A percentile compares a stretch with the other conserved stretches of the same genome.
Evolutionary conservation across 2,797 vertebrate genomes (phyloP).

Genomic region (Artibeus lituratus): DNA sequence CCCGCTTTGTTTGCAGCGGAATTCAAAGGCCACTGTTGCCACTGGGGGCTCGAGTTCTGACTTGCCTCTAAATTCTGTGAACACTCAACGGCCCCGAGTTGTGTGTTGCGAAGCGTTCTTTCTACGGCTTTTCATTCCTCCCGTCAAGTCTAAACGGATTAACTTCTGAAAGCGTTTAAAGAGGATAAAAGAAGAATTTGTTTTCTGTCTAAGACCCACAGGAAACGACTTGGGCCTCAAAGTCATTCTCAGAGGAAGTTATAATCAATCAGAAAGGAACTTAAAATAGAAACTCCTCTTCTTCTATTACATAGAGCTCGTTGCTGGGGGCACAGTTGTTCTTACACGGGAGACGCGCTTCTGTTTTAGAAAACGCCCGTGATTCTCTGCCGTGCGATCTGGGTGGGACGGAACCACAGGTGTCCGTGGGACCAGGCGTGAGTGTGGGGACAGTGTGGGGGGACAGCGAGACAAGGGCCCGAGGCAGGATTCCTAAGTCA

Average conservation of each 20-base stretch:
- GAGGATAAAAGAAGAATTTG: slow-evolving; percentile 24
- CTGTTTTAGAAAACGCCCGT: neutral
- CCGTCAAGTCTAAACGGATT: slow-evolving; percentile 14
- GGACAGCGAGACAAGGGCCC: fast-evolving
- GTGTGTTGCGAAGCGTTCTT: neutral
- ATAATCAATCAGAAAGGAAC: slow-evolving; percentile 31
- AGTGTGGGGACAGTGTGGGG: neutral
- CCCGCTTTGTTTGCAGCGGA: too few species aligned
- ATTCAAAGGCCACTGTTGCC: fast-evolving
- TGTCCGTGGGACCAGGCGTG: neutral
- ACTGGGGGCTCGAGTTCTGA: fast-evolving
- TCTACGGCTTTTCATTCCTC: neutral
- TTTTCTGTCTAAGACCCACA: slow-evolving; percentile 29
- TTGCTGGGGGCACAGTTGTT: neutral
- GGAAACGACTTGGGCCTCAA: slow-evolving; percentile 21
- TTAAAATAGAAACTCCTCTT: neutral
- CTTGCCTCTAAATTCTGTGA: neutral
- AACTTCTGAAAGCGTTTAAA: slow-evolving; percentile 48
- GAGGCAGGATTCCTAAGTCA: fast-evolving
- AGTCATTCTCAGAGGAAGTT: slow-evolving; percentile 45
- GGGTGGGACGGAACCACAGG: neutral
- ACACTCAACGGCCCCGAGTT: neutral
- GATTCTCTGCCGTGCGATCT: neutral
- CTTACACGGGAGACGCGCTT: neutral
- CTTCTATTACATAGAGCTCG: neutral